Conservation (phyloP, 2,797 vertebrate species). For the Pteronotus mesoamericanus region DNA sequence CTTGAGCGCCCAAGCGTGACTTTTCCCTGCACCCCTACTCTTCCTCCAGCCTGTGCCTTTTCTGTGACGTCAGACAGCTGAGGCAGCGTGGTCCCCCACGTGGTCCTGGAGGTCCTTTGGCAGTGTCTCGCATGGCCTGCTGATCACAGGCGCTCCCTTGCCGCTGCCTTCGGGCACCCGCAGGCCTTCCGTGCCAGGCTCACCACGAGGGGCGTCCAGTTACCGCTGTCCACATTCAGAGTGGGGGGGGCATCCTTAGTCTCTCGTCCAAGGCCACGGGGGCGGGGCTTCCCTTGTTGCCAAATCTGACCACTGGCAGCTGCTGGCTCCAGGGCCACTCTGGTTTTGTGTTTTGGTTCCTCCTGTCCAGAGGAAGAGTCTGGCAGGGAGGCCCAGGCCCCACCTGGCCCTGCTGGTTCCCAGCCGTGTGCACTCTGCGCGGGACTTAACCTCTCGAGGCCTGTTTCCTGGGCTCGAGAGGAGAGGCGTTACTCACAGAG, state of each 20-base stretch:
- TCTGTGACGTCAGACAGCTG: not conserved
- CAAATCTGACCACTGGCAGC: not conserved
- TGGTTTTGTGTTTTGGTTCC: not conserved
- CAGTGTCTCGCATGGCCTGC: not conserved
- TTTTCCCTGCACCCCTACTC: not conserved
- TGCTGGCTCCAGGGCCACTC: not conserved
- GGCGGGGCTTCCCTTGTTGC: not conserved
- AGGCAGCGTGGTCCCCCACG: fast-evolving
- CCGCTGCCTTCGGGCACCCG: not conserved
- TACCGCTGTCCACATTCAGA: not conserved
- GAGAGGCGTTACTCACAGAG: fast-evolving
- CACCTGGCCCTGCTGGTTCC: not conserved
- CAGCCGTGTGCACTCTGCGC: not conserved
- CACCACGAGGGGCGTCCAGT: not conserved
- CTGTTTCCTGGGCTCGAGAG: not conserved
- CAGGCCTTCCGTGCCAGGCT: fast-evolving
- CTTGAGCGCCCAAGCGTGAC: not conserved
- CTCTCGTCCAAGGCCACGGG: not conserved
- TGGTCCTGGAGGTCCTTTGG: not conserved
- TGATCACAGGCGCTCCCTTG: no score
- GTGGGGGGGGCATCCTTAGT: not conserved
- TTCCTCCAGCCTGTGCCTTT: not conserved
- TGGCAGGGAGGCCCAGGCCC: not conserved
- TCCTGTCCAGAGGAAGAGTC: not conserved
- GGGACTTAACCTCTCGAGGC: not conserved